Evolutionary conservation across 1,140 invertebrate genomes (phyloP), one percentile per base, ranked within the genome.

Genomic region (Lineus longissimus): DNA sequence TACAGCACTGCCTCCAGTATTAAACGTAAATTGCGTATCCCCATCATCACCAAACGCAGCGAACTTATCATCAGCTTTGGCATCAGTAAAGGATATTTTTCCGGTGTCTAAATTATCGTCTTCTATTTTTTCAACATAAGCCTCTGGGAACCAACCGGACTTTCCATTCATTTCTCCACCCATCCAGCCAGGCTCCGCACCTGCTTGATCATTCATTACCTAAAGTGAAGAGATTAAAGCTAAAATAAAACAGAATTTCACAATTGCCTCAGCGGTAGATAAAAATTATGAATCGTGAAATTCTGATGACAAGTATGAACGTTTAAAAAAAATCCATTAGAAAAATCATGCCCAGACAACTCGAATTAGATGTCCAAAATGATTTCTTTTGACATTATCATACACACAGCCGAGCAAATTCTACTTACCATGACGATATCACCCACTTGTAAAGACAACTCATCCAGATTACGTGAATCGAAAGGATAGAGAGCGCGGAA

Each of bases 91-190:
- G 4, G 33, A 36, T 36, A 36, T 36, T 36, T 36, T 36, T 36
- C 33, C 33, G 15, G 4, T 36, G 6, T 36, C 33, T 15, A 36
- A 36, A 4, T 36, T 4, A 15, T 63, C 69, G 29, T 71, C 73
- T n/a, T 60, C 64, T 17, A 74, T 66, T 51, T 71, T 70, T 60
- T 80, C 78, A n/a, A 94, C 94, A 80, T 98, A 98, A 4, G 93
- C 92, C 81, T 97, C 93, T 2, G 97, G 96, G 83, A 98, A 98
- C 93, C 95, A 98, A n/a, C 96, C 95, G 6, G 88, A 90, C 66
- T 90, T 87, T 23, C 91, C 92, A 73, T 91, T 85, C 30, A 75
- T 69, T 75, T 94, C 91, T 2, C 97, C 97, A 67, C 92, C 92
- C 67, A 94, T 84, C 97, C 97, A 99, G n/a, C 95, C 96, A 11